These are phyloP conservation scores for Falco novaeseelandiae DNA, from an alignment of 2,797 vertebrate species.

Conservation along the genomic window DNA sequence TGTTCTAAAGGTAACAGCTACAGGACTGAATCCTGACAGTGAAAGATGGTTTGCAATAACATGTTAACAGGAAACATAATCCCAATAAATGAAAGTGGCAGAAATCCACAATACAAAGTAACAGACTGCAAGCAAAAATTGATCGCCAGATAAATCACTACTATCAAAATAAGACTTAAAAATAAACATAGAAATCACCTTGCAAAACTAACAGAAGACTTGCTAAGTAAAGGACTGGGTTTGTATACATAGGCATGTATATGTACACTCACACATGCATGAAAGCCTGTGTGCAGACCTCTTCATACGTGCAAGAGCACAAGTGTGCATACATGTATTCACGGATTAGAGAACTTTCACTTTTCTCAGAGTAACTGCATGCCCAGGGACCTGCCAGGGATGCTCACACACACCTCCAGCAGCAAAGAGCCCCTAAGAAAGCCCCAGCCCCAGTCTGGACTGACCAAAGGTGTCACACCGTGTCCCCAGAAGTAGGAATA, in stretches of 20 bases:
- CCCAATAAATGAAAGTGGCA: slow-evolving; percentile 15
- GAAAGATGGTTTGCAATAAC: slow-evolving; percentile 11
- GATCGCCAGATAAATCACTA: slow-evolving; percentile 5
- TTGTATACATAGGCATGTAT: fast-evolving
- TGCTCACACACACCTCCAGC: neutral
- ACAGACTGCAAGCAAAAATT: neutral
- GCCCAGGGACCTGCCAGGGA: neutral
- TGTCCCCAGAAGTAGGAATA: neutral
- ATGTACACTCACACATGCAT: fast-evolving
- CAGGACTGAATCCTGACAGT: neutral
- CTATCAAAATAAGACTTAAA: neutral
- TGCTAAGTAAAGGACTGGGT: neutral
- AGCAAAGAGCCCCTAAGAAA: neutral
- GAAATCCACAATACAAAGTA: slow-evolving; percentile 4
- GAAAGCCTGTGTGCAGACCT: neutral
- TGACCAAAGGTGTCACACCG: fast-evolving
- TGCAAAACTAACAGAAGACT: neutral
- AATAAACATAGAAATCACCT: neutral
- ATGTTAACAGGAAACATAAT: slow-evolving; percentile 21
- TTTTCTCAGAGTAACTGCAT: neutral
- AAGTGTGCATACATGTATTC: neutral
- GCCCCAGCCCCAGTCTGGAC: neutral
- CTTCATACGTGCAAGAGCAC: neutral
- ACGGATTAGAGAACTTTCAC: neutral
- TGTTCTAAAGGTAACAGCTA: neutral